A percentile compares a stretch with the other conserved stretches of the same genome.
phyloP scores from a whole-genome alignment of 1,140 invertebrate species.

The Colletes gigas region DNA sequence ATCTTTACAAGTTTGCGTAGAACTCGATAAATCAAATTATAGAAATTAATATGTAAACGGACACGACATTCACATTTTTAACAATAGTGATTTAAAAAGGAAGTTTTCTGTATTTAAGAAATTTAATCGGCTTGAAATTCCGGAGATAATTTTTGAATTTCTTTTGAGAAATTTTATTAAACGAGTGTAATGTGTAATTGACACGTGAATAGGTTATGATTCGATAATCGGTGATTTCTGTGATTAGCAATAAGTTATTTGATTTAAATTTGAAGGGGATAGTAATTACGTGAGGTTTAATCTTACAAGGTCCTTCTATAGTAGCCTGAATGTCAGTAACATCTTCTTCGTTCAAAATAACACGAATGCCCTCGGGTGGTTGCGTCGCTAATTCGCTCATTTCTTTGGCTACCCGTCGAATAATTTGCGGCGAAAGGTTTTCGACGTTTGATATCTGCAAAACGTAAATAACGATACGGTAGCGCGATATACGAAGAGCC shows the following conservation, averaged over 20 bases:
- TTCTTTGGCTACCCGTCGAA: conserved; percentile 91
- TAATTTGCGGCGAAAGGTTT: conserved; percentile 96
- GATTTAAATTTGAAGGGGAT: neutral
- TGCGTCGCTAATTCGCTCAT: conserved; percentile 88
- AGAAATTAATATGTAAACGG: neutral
- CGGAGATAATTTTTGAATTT: neutral
- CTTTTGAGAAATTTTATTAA: neutral
- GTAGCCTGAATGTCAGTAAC: conserved; percentile 95
- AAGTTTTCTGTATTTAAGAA: neutral
- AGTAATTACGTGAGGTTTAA: conserved; percentile 19
- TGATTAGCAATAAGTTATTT: neutral
- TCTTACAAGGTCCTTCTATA: conserved; percentile 92
- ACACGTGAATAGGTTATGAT: conserved; percentile 37
- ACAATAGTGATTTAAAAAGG: neutral
- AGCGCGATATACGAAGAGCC: neutral
- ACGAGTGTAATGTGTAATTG: conserved; percentile 9
- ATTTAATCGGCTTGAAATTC: neutral
- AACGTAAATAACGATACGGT: conserved; percentile 7
- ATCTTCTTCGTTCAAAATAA: conserved; percentile 93
- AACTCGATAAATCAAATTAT: neutral
- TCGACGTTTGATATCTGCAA: conserved; percentile 93
- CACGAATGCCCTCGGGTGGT: conserved; percentile 94
- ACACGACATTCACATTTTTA: neutral
- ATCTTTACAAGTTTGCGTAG: neutral
- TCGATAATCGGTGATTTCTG: neutral